Percentiles rank a stretch among this genome's conserved stretches.
These are phyloP conservation scores for Cairina moschata DNA, from an alignment of 2,113 vertebrate species.

Conservation along the genomic window DNA sequence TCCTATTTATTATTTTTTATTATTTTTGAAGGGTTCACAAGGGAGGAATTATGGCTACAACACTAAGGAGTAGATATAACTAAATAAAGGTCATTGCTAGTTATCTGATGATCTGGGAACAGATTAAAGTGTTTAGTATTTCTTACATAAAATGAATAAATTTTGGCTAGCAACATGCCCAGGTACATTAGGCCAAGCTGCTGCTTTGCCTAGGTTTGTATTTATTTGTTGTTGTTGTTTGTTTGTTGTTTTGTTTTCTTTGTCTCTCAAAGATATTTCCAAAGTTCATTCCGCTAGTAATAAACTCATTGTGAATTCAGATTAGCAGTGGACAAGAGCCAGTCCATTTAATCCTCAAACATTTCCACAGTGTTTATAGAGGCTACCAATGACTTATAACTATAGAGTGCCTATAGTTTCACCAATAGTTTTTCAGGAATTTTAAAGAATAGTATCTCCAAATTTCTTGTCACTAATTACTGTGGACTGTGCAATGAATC, in stretches of 20 bases:
- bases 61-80: neutral
- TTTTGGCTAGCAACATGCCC: neutral
- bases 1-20: neutral
- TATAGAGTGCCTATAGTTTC: neutral
- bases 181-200: neutral
- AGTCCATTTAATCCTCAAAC: neutral
- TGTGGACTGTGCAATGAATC: neutral
- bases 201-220: neutral
- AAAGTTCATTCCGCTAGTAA: neutral
- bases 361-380: neutral
- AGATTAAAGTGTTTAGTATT: neutral
- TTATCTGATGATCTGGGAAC: neutral
- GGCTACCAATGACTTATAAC: neutral
- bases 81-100: neutral
- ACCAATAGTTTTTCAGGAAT: fast-evolving
- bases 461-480: neutral
- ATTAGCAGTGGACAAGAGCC: neutral
- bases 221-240: neutral
- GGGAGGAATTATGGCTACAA: neutral
- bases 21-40: neutral
- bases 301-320: neutral
- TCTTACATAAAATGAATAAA: neutral
- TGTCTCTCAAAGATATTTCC: neutral
- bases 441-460: neutral
- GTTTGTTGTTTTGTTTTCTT: neutral